These are phyloP conservation scores for Lysandra coridon DNA, from an alignment of 2,888 invertebrate species.

Conservation along the genomic window DNA sequence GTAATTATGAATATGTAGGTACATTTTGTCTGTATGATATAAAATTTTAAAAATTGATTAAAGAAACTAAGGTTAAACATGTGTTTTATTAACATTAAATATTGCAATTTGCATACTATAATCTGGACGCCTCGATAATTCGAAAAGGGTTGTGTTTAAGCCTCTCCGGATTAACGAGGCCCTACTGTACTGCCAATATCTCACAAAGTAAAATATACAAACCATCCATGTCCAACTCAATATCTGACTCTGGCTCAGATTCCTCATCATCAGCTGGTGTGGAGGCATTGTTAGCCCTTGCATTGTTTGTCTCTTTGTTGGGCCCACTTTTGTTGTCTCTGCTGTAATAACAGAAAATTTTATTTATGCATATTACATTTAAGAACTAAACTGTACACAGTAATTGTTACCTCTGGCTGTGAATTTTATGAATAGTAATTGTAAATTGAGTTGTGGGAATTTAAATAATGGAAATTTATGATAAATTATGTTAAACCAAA, in stretches of 20 bases:
- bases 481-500: not conserved
- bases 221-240: conserved; percentile 91
- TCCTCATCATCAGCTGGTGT: conserved; percentile 70
- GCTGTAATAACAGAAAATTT: not conserved
- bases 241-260: conserved; percentile 86
- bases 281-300: not conserved
- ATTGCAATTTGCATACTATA: too few species aligned
- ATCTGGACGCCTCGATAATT: too few species aligned
- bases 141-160: too few species aligned
- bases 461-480: not conserved
- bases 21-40: too few species aligned
- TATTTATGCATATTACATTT: not conserved
- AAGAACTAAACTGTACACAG: not conserved
- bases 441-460: not conserved
- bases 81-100: too few species aligned
- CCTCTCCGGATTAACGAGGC: too few species aligned
- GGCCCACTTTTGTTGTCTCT: not conserved
- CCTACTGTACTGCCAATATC: too few species aligned
- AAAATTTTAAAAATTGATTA: too few species aligned
- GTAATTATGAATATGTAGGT: too few species aligned
- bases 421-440: not conserved
- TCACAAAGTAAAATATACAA: conserved; percentile 35
- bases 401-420: not conserved
- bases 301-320: conserved; percentile 4
- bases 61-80: too few species aligned